phyloP scores from a whole-genome alignment of 2,113 vertebrate species.

The Euleptes europaea region DNA sequence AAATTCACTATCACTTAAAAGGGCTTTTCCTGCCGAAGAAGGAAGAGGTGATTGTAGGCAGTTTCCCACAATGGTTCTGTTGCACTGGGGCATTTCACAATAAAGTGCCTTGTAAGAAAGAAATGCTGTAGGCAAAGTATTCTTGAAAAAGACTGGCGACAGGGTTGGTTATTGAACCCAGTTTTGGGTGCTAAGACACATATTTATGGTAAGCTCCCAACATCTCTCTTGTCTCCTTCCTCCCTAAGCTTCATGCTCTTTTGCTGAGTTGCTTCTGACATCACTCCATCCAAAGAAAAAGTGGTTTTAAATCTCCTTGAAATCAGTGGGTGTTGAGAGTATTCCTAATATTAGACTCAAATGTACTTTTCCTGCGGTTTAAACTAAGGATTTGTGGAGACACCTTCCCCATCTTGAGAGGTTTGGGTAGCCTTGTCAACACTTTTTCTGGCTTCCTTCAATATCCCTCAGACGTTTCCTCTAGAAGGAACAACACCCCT shows the following conservation, averaged over 20 bases:
- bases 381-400: neutral
- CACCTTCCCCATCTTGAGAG: too few relatives aligned
- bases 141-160: neutral
- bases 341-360: neutral
- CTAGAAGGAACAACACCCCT: too few relatives aligned
- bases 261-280: neutral
- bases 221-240: neutral
- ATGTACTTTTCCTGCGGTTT: neutral
- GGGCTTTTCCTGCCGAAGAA: neutral
- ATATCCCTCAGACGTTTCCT: too few relatives aligned
- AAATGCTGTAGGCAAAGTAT: neutral
- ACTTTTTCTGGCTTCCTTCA: too few relatives aligned
- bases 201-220: too few relatives aligned
- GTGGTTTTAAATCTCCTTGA: neutral
- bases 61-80: neutral
- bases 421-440: too few relatives aligned
- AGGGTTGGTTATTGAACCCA: too few relatives aligned
- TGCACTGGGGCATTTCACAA: neutral
- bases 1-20: accelerated
- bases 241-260: neutral
- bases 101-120: neutral
- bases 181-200: neutral
- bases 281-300: neutral
- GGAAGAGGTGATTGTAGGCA: neutral
- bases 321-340: neutral